Evolutionary conservation across 2,113 vertebrate genomes (phyloP).

Genomic region (Semnornis frantzii): DNA sequence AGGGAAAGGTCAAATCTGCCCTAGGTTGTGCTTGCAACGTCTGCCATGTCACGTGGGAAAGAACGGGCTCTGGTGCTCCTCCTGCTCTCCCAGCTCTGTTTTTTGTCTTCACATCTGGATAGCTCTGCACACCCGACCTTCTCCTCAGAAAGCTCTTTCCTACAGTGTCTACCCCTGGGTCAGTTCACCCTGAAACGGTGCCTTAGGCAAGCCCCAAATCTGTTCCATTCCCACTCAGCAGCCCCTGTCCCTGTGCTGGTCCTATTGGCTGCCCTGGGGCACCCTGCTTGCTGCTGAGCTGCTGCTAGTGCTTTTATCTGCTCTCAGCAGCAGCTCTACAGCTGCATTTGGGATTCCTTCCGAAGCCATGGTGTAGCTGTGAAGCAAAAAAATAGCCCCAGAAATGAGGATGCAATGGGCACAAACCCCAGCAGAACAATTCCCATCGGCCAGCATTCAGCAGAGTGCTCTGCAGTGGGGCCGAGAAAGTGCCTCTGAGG

Average conservation of each 20-base stretch:
- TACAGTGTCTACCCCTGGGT: background rate
- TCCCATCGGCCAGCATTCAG: background rate
- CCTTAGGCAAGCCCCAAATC: background rate
- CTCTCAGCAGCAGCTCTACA: background rate
- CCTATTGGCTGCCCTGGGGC: rapidly evolving
- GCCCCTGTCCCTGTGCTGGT: background rate
- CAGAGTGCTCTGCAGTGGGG: background rate
- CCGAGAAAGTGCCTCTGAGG: rapidly evolving
- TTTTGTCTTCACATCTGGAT: background rate
- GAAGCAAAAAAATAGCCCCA: background rate
- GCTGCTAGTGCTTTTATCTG: background rate
- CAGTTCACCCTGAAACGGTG: background rate
- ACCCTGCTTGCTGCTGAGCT: background rate
- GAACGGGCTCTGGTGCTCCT: background rate
- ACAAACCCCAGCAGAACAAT: background rate
- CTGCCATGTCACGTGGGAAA: background rate
- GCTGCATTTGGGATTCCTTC: background rate
- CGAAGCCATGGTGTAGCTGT: background rate
- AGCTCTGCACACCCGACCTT: background rate
- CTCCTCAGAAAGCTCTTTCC: background rate
- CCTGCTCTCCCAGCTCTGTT: background rate
- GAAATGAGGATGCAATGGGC: rapidly evolving
- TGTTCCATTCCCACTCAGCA: background rate
- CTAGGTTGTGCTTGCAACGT: background rate
- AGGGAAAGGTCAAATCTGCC: constrained; percentile 36